phyloP scores from a whole-genome alignment of 2,888 invertebrate genomes.

The Leptinotarsa haldemani region DNA sequence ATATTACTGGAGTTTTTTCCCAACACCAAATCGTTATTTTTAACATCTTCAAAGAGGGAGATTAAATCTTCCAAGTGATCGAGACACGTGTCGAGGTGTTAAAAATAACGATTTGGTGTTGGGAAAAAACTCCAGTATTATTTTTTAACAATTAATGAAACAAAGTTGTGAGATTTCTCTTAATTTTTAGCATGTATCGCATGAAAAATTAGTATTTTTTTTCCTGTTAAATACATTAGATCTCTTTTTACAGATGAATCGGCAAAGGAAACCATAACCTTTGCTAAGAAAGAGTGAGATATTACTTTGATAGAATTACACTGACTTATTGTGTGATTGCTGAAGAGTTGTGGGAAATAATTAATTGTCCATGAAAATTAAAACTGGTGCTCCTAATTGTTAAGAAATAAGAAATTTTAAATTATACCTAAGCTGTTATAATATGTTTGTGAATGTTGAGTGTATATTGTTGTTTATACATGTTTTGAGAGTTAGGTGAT shows the following conservation, averaged over 20 bases:
- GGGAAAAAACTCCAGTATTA: too few species aligned
- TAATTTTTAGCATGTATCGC: constrained; percentile 33
- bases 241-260: constrained; percentile 52
- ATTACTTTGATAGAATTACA: constrained; percentile 43
- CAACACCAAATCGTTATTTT: too few species aligned
- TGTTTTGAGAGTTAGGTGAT: constrained; percentile 12
- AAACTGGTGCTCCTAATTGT: constrained; percentile 47
- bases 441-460: constrained; percentile 10
- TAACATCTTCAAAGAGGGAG: too few species aligned
- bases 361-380: neutral
- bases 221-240: constrained; percentile 26
- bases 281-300: constrained; percentile 52
- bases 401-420: constrained; percentile 3
- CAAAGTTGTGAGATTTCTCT: neutral
- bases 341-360: neutral
- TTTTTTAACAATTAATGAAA: neutral
- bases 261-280: constrained; percentile 56
- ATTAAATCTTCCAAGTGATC: too few species aligned
- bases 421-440: neutral
- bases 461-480: constrained; percentile 1
- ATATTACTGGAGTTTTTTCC: too few species aligned
- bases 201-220: constrained; percentile 29
- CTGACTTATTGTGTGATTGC: constrained; percentile 12
- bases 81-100: too few species aligned
- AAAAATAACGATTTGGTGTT: too few species aligned